A percentile compares a stretch with the other conserved stretches of the same genome.
Evolutionary conservation across 2,888 invertebrate species (phyloP).

Genomic region (Agriopis aurantiaria): DNA sequence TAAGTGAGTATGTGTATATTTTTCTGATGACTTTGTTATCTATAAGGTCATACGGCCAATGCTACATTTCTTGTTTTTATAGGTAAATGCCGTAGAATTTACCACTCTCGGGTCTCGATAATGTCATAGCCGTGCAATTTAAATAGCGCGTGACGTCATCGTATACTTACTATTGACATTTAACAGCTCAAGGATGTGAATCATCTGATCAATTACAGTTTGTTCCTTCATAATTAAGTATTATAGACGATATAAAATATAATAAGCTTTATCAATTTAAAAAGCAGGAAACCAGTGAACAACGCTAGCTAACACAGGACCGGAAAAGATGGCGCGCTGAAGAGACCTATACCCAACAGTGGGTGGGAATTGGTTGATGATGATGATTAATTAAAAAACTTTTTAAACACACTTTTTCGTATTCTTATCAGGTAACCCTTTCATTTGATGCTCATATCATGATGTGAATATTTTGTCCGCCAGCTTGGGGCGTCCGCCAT

Average conservation of each 20-base stretch:
- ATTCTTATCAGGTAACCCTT: too few species aligned
- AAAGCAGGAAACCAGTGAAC: too few species aligned
- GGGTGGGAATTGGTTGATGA: too few species aligned
- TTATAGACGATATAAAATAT: neutral
- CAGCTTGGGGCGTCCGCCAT: too few species aligned
- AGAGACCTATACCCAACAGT: too few species aligned
- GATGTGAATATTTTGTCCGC: too few species aligned
- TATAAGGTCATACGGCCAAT: neutral
- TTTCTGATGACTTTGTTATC: neutral
- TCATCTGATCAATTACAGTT: constrained; percentile 25
- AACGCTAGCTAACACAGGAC: too few species aligned
- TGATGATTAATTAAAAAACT: too few species aligned
- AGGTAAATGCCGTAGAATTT: constrained; percentile 1
- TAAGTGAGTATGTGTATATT: neutral
- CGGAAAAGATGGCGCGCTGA: too few species aligned
- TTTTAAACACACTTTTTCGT: too few species aligned
- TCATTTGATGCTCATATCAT: too few species aligned
- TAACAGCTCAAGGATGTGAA: constrained; percentile 28
- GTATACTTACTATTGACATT: constrained; percentile 34
- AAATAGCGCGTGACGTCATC: constrained; percentile 29
- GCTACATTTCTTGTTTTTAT: neutral
- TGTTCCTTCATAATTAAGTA: constrained; percentile 4
- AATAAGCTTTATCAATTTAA: too few species aligned
- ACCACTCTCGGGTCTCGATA: constrained; percentile 6
- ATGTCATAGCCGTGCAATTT: constrained; percentile 24